A percentile compares a stretch with the other conserved stretches of the same genome.
Evolutionary conservation across 2,888 invertebrate species (phyloP).

Genomic region (Drosophila tripunctata): DNA sequence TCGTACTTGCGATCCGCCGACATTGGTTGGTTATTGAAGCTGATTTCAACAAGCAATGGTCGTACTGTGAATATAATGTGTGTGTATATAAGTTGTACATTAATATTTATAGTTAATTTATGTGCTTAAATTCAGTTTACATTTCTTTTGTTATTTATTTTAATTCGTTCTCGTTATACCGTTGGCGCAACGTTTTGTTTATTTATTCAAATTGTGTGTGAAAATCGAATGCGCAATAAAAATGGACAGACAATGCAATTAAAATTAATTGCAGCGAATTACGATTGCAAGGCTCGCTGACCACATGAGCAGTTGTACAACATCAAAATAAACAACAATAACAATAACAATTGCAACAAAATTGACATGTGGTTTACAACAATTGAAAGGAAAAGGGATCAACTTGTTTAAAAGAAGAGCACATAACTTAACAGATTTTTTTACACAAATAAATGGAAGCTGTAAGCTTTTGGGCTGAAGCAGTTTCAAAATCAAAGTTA

Average conservation of each 20-base stretch:
- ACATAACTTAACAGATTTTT: neutral
- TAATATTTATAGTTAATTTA: conserved; percentile 71
- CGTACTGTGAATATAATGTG: conserved; percentile 87
- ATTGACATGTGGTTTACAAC: conserved; percentile 2
- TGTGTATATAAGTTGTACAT: conserved; percentile 31
- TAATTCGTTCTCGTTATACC: conserved; percentile 14
- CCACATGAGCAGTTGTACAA: conserved; percentile 15
- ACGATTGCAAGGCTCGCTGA: conserved; percentile 43
- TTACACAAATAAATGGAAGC: no score
- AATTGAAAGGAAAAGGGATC: neutral
- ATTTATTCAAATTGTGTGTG: conserved; percentile 76
- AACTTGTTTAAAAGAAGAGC: neutral
- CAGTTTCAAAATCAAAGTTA: no score
- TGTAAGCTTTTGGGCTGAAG: no score
- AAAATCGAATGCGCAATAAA: conserved; percentile 70
- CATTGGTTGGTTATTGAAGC: conserved; percentile 92
- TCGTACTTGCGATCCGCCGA: conserved; percentile 93
- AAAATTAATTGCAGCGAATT: conserved; percentile 76
- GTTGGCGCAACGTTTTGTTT: conserved; percentile 53
- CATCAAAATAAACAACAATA: conserved; percentile 16
- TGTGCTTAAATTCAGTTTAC: conserved; percentile 66
- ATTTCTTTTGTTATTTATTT: conserved; percentile 23
- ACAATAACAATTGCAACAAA: neutral
- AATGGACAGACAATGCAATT: conserved; percentile 69
- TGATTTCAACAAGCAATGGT: conserved; percentile 91